phyloP scores from a whole-genome alignment of 2,797 vertebrate genomes.

The Paguma larvata region DNA sequence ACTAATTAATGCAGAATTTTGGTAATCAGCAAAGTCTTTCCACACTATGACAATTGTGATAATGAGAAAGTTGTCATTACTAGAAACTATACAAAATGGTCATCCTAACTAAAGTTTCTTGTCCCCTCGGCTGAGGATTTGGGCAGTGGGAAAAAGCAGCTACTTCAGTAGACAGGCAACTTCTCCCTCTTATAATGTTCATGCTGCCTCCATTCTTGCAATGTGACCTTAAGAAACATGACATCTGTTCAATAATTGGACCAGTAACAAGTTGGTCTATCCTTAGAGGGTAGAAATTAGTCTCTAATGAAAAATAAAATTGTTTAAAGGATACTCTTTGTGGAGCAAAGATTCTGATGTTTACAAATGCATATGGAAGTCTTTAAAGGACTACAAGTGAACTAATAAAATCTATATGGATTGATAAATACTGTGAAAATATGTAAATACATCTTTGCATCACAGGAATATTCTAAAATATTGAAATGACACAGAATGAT shows the following conservation, averaged over 20 bases:
- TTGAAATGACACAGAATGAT: conserved; percentile 49
- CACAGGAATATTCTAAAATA: conserved; percentile 60
- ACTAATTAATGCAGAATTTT: conserved; percentile 38
- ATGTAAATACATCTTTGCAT: conserved; percentile 54
- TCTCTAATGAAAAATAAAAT: conserved; percentile 50
- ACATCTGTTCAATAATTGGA: conserved; percentile 33
- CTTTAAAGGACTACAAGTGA: conserved; percentile 37
- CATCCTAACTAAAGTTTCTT: conserved; percentile 59
- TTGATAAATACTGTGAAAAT: conserved; percentile 62
- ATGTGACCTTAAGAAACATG: conserved; percentile 59
- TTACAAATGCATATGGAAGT: conserved; percentile 58
- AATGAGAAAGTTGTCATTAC: conserved; percentile 51
- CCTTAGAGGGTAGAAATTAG: conserved; percentile 54
- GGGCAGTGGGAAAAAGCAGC: conserved; percentile 34
- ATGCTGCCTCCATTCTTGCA: conserved; percentile 38
- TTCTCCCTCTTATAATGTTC: conserved; percentile 25
- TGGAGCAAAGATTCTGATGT: conserved; percentile 44
- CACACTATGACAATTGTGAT: not conserved
- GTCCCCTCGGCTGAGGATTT: conserved; percentile 49
- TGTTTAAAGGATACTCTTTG: conserved; percentile 51
- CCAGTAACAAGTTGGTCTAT: conserved; percentile 51
- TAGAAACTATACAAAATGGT: conserved; percentile 5
- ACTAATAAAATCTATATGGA: conserved; percentile 58
- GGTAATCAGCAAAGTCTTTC: conserved; percentile 45
- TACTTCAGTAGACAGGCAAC: conserved; percentile 37